A percentile compares a stretch with the other conserved stretches of the same genome.
Conservation (phyloP, 2,113 vertebrate species). For the Crotalus horridus region DNA sequence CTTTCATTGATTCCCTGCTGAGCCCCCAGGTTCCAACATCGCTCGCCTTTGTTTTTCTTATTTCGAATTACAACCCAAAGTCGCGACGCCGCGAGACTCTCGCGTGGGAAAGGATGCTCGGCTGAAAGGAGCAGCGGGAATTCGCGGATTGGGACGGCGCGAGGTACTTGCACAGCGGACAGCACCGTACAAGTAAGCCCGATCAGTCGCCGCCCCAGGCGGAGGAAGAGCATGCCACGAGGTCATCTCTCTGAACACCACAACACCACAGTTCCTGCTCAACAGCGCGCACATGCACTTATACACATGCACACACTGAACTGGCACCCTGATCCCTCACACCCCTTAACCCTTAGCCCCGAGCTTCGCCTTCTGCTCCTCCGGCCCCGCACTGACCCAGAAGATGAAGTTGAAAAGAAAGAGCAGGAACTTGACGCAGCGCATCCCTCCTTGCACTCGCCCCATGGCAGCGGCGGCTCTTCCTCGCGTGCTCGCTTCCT, state of each 20-base stretch:
- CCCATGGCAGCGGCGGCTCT: conserved; percentile 69
- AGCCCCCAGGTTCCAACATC: not conserved
- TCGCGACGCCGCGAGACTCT: not conserved
- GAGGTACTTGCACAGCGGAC: not conserved
- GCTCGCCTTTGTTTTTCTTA: not conserved
- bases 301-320: not conserved
- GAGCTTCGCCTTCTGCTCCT: not conserved
- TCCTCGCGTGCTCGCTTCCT: not conserved
- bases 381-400: conserved; percentile 80
- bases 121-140: not conserved
- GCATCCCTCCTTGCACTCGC: conserved; percentile 83
- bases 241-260: not conserved
- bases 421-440: conserved; percentile 88
- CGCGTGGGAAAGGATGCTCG: not conserved
- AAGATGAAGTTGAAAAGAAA: conserved; percentile 92
- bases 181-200: not conserved
- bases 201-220: not conserved
- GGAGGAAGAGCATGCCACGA: not conserved
- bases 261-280: not conserved
- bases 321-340: not conserved
- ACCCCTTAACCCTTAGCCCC: not conserved
- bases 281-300: not conserved
- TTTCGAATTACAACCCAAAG: not conserved
- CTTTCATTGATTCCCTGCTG: too few relatives aligned
- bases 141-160: not conserved